phyloP scores from a whole-genome alignment of 1,140 invertebrate genomes.

The Nixonia krombeini region DNA sequence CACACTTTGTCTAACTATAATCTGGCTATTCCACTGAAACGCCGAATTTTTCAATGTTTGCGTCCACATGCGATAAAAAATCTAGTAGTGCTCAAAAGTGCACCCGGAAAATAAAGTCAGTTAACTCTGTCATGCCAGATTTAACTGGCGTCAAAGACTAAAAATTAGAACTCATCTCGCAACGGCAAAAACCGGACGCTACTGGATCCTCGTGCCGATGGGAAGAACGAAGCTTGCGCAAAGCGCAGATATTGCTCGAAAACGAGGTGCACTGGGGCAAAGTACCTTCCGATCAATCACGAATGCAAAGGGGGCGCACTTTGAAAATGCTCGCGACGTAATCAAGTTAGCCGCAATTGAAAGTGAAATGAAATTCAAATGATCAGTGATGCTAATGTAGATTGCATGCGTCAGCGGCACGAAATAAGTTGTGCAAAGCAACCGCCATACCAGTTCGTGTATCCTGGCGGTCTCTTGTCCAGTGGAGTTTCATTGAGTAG shows the following conservation, averaged over 20 bases:
- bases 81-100: neutral
- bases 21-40: neutral
- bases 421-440: conserved; percentile 3
- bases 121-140: too few species aligned
- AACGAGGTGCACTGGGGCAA: too few species aligned
- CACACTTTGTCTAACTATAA: neutral
- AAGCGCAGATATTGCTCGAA: too few species aligned
- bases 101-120: neutral
- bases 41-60: neutral
- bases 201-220: too few species aligned
- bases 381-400: neutral
- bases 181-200: neutral
- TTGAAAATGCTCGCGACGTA: too few species aligned
- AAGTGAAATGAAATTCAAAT: neutral
- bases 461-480: conserved; percentile 16
- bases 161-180: neutral
- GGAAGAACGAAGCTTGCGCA: too few species aligned
- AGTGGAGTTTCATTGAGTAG: conserved; percentile 27
- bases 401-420: neutral
- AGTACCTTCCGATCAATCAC: too few species aligned
- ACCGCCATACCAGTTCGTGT: neutral
- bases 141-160: too few species aligned
- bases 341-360: too few species aligned
- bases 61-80: neutral
- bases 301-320: too few species aligned